These are phyloP conservation scores for Noctuana brunneofusca DNA, from an alignment of 2,888 invertebrate genomes.

Conservation along the genomic window DNA sequence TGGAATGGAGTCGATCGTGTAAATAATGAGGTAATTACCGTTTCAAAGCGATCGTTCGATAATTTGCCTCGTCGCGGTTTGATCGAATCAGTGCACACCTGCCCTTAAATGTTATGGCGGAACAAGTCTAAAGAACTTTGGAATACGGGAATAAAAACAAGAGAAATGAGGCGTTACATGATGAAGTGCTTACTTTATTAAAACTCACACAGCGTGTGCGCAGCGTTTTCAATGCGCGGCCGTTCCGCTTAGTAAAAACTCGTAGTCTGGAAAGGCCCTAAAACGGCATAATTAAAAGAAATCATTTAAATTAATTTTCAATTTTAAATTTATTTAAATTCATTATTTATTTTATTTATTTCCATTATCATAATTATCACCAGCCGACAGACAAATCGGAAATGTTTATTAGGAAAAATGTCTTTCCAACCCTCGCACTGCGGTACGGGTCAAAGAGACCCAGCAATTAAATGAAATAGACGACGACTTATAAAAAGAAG, in stretches of 20 bases:
- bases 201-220: no score
- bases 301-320: no score
- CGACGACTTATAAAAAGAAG: constrained; percentile 56
- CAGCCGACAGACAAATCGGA: not conserved
- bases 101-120: constrained; percentile 22
- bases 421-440: constrained; percentile 38
- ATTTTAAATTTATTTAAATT: no score
- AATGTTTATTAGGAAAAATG: constrained; percentile 18
- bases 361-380: not conserved
- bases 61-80: constrained; percentile 19
- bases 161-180: not conserved
- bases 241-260: no score
- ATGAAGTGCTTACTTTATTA: no score
- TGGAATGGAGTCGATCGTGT: constrained; percentile 31
- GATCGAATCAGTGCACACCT: constrained; percentile 22
- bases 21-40: constrained; percentile 33
- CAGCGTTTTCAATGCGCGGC: no score
- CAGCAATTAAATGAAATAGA: constrained; percentile 52
- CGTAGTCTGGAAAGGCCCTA: no score
- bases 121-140: not conserved
- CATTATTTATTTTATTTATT: not conserved
- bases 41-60: constrained; percentile 29
- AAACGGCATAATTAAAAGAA: no score
- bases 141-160: not conserved
- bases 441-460: constrained; percentile 42